phyloP scores from a whole-genome alignment of 2,888 invertebrate genomes.

The Calephelis perditalis region DNA sequence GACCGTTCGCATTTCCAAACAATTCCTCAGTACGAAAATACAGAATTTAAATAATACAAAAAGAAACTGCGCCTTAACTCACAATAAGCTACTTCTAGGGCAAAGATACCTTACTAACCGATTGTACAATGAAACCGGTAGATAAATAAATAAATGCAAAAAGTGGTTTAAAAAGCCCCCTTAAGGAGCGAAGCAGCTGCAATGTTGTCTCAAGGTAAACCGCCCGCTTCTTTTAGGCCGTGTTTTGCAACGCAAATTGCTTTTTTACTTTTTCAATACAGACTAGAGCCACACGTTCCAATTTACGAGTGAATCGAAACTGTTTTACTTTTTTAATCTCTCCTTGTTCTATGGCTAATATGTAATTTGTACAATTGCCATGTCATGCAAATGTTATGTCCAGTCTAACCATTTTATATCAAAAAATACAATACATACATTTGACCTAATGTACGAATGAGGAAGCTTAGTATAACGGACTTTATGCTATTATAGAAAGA shows the following conservation, averaged over 20 bases:
- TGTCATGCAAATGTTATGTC: no score
- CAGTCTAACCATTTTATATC: no score
- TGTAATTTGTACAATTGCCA: not conserved
- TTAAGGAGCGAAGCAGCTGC: conserved; percentile 57
- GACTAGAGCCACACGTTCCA: conserved; percentile 28
- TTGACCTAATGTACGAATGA: no score
- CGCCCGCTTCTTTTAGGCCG: conserved; percentile 48
- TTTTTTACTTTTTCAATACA: conserved; percentile 37
- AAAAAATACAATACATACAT: no score
- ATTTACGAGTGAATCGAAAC: conserved; percentile 23
- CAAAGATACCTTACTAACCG: conserved; percentile 29
- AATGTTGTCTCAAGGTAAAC: conserved; percentile 63
- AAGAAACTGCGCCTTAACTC: not conserved
- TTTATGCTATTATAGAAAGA: no score
- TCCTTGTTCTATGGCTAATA: not conserved
- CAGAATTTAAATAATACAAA: not conserved
- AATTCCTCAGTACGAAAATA: not conserved
- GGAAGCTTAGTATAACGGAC: no score
- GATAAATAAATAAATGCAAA: conserved; percentile 56
- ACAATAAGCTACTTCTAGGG: conserved; percentile 15
- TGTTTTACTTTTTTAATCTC: not conserved
- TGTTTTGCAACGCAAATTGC: conserved; percentile 49
- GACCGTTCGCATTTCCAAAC: not conserved
- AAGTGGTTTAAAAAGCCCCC: conserved; percentile 62
- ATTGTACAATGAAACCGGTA: conserved; percentile 56